Evolutionary conservation across 2,888 invertebrate genomes (phyloP).

Genomic region (Noctua pronuba): DNA sequence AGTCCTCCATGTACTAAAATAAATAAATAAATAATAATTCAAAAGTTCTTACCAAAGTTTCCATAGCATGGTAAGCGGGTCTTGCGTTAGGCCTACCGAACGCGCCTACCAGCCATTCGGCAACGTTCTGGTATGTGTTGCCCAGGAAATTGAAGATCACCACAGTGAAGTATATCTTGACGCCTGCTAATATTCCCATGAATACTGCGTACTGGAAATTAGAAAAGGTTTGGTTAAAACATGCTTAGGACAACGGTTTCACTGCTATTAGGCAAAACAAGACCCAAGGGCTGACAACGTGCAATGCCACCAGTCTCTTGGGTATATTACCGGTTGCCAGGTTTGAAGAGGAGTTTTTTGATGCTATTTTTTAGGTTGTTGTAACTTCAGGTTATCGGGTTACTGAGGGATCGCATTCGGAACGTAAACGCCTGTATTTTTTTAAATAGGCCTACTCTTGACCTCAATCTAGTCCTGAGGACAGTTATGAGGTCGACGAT

Average conservation of each 20-base stretch:
- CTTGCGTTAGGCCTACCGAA: constrained; percentile 67
- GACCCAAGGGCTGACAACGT: background rate
- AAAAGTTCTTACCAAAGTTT: constrained; percentile 73
- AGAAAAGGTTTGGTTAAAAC: constrained; percentile 1
- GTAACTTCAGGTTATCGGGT: too few species aligned
- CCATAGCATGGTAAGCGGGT: constrained; percentile 72
- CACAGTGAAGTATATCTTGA: constrained; percentile 77
- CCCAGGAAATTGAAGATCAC: constrained; percentile 73
- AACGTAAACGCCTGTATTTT: too few species aligned
- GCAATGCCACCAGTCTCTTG: background rate
- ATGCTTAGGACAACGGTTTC: background rate
- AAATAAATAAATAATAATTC: too few species aligned
- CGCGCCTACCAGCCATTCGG: constrained; percentile 73
- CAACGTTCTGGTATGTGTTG: constrained; percentile 68
- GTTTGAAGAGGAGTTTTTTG: background rate
- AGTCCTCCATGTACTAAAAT: too few species aligned
- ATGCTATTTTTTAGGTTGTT: background rate
- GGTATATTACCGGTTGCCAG: background rate
- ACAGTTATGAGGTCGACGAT: too few species aligned
- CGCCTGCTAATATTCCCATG: constrained; percentile 75
- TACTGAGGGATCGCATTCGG: too few species aligned
- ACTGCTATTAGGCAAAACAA: background rate
- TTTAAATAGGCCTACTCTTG: too few species aligned
- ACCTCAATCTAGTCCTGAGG: too few species aligned
- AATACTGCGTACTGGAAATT: constrained; percentile 79